Percentiles rank a stretch among this genome's conserved stretches.
These are phyloP conservation scores for Dromiciops gliroides DNA, from an alignment of 2,113 vertebrate species.

Conservation along the genomic window DNA sequence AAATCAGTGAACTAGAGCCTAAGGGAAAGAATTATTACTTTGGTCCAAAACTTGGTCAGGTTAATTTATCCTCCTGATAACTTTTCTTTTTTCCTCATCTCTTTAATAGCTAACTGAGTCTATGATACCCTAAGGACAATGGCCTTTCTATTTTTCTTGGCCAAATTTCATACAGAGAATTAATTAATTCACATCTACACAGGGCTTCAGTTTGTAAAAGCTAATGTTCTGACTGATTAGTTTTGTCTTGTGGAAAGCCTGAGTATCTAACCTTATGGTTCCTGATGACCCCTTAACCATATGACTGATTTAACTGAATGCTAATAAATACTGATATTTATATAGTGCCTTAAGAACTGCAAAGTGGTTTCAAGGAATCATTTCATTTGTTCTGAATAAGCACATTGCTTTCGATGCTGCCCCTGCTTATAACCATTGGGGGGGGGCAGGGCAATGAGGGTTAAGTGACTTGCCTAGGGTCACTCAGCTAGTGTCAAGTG, in stretches of 20 bases:
- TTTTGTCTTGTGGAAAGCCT: background rate
- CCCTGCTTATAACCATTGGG: background rate
- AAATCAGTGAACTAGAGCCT: slow-evolving; percentile 13
- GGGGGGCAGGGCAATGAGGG: too few species aligned
- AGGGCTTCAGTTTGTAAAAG: slow-evolving; percentile 25
- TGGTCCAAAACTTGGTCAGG: slow-evolving; percentile 13
- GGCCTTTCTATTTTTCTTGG: background rate
- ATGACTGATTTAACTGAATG: background rate
- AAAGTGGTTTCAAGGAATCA: background rate
- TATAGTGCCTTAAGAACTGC: background rate
- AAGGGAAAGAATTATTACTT: slow-evolving; percentile 22
- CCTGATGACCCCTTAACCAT: background rate
- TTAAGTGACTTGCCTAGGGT: too few species aligned
- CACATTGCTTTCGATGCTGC: background rate
- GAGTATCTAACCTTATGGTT: background rate
- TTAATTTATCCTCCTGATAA: background rate
- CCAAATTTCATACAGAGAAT: slow-evolving; percentile 1
- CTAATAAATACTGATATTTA: background rate
- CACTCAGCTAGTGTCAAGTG: too few species aligned
- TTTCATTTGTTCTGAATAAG: background rate
- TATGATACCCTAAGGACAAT: background rate
- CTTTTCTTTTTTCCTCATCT: background rate
- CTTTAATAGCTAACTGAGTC: slow-evolving; percentile 3
- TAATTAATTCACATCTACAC: background rate
- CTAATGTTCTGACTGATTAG: background rate